Evolutionary conservation across 2,113 vertebrate genomes (phyloP).

Genomic region (Notechis scutatus): DNA sequence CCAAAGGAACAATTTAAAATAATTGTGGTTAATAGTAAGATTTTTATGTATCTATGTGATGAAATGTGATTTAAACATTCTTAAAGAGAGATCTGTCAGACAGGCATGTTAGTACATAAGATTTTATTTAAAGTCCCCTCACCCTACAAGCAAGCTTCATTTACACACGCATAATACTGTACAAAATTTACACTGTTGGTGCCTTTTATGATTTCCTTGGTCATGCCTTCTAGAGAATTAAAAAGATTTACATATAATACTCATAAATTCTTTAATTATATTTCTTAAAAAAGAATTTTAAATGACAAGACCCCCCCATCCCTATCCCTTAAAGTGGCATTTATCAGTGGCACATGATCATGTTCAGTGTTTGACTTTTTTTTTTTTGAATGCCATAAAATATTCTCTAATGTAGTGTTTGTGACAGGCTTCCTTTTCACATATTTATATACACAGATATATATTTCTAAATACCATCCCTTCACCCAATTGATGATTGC

Average conservation of each 20-base stretch:
- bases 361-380: slow-evolving; percentile 58
- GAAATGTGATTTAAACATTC: slow-evolving; percentile 61
- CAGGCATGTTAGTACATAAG: slow-evolving; percentile 79
- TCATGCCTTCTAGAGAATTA: slow-evolving; percentile 77
- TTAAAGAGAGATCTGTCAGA: slow-evolving; percentile 66
- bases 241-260: slow-evolving; percentile 76
- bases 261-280: slow-evolving; percentile 72
- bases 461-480: slow-evolving; percentile 67
- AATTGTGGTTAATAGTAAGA: slow-evolving; percentile 19
- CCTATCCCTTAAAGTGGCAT: slow-evolving; percentile 63
- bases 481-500: slow-evolving; percentile 69
- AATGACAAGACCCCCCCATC: slow-evolving; percentile 67
- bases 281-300: slow-evolving; percentile 68
- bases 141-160: slow-evolving; percentile 84
- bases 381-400: slow-evolving; percentile 54
- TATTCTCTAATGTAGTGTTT: slow-evolving; percentile 56
- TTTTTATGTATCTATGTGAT: slow-evolving; percentile 50
- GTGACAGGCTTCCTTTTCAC: slow-evolving; percentile 62
- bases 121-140: slow-evolving; percentile 82
- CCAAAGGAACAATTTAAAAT: not conserved
- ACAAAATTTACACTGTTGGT: slow-evolving; percentile 84
- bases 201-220: slow-evolving; percentile 71
- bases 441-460: slow-evolving; percentile 68
- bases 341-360: slow-evolving; percentile 63
- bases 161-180: slow-evolving; percentile 81